Base-by-base conservation (phyloP, 2,797 vertebrate species). In the Dryobates pubescens region DNA sequence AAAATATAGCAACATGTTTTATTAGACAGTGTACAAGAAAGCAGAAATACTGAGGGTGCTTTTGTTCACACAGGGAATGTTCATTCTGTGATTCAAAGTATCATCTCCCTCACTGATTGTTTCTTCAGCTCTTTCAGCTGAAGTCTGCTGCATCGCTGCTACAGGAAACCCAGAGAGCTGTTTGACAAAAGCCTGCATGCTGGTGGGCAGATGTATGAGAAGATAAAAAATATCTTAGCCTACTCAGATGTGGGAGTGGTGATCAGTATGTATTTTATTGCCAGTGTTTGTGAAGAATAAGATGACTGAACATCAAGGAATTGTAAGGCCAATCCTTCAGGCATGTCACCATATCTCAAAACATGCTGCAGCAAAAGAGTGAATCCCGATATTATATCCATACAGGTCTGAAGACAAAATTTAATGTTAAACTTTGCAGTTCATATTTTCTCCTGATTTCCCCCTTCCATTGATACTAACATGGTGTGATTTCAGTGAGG, bases 1-100 rank as follows among this genome's bases (percentile, higher is more conserved):
- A 83, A 91, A 51, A 43, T 20, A n/a, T 6, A 43, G 5, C 13
- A 78, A 36, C 3, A 5, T 2, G 1, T 83, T 81, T 81, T 82
- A 15, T 8, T 22, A 64, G 7, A 5, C 9, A 82, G 13, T 6
- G 6, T 45, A 24, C 19, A 58, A 38, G 19, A 75, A 78, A 59
- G 15, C 8, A 67, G n/a, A 73, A 69, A 32, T 57, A 38, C 0
- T 0, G 10, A 54, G 5, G 2, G 4, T 3, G 2, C 1, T 75
- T 73, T 65, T n/a, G 34, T 17, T 76, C 17, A 65, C 4, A 64
- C 6, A 54, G 53, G 4, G 16, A 23, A 41, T 34, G 4, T 0
- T 22, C 6, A 45, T 79, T 64, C 6, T 51, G 3, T 77, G 13
- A 51, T 63, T 7, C 38, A 36, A 27, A 56, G 5, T 53, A 22